Evolutionary conservation across 2,888 invertebrate species (phyloP), one percentile per base, ranked within the genome.

Genomic region (Eremobia ochroleuca): DNA sequence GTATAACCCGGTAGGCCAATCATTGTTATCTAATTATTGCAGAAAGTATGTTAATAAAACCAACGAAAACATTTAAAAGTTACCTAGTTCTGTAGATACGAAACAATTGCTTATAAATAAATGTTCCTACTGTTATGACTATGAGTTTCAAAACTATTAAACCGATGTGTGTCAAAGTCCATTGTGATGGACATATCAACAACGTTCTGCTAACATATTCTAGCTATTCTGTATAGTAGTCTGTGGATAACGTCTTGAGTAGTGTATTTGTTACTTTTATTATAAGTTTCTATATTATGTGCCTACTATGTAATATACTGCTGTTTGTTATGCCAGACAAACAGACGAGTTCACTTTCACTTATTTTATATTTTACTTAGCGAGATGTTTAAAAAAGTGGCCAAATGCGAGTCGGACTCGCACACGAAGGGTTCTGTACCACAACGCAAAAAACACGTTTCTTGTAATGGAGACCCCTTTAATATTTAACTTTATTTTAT

Each of bases 61-160:
- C n/a, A 40, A 58, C 52, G 13, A 66, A 61, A 66, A 66, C n/a
- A 55, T 66, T 34, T n/a, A 11, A 76, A 49, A 82, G 46, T 46
- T 46, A 59, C 46, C 28, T 66, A 59, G n/a, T 62, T 78, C 21
- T 81, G 15, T 37, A 59, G 65, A 79, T 79, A 70, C 9, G 31
- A 58, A 37, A 34, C 31, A 52, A 55, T 37, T 77, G 52, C 83
- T 83, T 80, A 77, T 61, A 83, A 49, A 59, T 82, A 67, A 40
- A 68, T 64, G 6, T 46, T 46, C 34, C 9, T 28, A 28, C 28
- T 34, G 18, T 25, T 49, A 34, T 31, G 31, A 46, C 25, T 68
- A 40, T 52, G n/a, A 55, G 18, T 82, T 58, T 49, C 46, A 76
- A 9, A 67, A 68, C 34, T 68, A 43, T 31, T 37, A 13, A 31